Base-by-base conservation (phyloP, 2,888 invertebrate genomes). In the Eilema depressum region DNA sequence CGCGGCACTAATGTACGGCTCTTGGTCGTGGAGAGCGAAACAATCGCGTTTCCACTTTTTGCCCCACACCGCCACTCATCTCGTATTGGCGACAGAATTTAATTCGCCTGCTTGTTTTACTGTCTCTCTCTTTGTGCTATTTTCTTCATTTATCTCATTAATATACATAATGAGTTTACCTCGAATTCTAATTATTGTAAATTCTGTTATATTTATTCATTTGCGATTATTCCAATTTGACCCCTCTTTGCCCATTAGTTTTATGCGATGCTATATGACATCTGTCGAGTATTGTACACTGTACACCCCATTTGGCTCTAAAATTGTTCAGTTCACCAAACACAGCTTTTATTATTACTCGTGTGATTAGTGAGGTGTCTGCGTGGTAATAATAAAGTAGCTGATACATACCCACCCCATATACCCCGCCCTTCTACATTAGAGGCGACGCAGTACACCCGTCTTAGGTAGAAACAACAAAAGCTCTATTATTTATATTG, bases 11-110 rank as follows among this genome's bases (percentile, higher is more conserved):
- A 81, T 78, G 82, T 82, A 77, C 79, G 81, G 83, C 85, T 83
- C 80, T 84, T 83, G 79, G 82, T 76, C 77, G 84, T 86, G 84
- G 86, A 86, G 86, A 87, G 81, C 85, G 84, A 86, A 91, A 90
- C 90, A 89, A 91, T 91, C 86, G 88, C 85, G 86, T 89, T 90
- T 88, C 89, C 89, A 89, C 89, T 91, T 92, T 90, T 89, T 88
- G 88, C 87, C 89, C 86, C 87, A 83, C 87, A 88, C 86, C 88
- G 86, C 85, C 84, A 85, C 88, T 86, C 88, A 88, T 89, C 88
- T 89, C 88, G 89, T 89, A 91, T 92, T 89, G 89, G 88, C 88
- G 86, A 90, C 89, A 89, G 89, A 92, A 91, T 92, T 91, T 91
- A 88, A 91, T 91, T 90, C 87, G 85, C 87, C 88, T 85, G 88